These are phyloP conservation scores for Pseudobourletiella spinata DNA, from an alignment of 1,140 invertebrate species.

Conservation along the genomic window DNA sequence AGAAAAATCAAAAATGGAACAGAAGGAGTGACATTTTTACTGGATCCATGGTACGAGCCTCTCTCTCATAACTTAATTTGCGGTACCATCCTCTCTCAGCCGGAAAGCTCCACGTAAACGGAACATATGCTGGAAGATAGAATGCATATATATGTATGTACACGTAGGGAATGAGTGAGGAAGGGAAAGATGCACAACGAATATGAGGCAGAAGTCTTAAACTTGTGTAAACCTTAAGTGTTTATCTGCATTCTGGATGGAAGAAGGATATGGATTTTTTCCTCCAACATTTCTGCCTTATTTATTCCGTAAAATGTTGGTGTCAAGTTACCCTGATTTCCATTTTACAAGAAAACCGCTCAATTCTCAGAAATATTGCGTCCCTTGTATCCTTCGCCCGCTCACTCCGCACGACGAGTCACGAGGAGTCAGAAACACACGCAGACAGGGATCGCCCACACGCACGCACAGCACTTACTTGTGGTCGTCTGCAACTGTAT, in stretches of 20 bases:
- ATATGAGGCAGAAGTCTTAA: no score
- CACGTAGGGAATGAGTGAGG: background rate
- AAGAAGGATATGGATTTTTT: background rate
- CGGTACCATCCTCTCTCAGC: no score
- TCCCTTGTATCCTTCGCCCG: background rate
- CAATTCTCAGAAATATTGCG: background rate
- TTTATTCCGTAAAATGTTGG: slow-evolving; percentile 1
- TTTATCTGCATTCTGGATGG: background rate
- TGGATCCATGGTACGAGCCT: no score
- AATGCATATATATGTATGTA: background rate
- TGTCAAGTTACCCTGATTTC: slow-evolving; percentile 8
- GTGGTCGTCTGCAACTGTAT: no score
- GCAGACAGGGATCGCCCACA: no score
- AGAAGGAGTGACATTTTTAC: no score
- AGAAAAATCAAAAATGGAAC: background rate
- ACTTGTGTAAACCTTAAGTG: no score
- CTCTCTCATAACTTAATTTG: no score
- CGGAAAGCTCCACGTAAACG: no score
- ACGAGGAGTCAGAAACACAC: background rate
- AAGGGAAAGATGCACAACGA: background rate
- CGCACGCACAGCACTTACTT: no score
- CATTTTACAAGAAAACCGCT: slow-evolving; percentile 4
- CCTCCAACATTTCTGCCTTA: background rate
- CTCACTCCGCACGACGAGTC: background rate
- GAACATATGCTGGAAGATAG: background rate